Evolutionary conservation across 2,797 vertebrate species (phyloP).

Genomic region (Benthosema pterotum): DNA sequence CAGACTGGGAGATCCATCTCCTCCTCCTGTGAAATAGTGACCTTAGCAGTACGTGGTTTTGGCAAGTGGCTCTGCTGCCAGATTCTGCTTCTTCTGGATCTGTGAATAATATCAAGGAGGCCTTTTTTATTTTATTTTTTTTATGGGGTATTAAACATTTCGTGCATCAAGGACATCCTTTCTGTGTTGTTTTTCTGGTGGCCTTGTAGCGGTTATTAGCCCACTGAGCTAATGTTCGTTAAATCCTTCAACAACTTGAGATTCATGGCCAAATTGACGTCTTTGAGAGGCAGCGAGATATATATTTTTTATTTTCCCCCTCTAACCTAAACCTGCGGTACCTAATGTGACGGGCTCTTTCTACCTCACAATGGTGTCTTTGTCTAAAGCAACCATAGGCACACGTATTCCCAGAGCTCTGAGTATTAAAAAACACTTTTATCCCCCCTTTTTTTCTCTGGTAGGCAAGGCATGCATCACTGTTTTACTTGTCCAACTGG

Average conservation of each 20-base stretch:
- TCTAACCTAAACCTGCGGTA: neutral
- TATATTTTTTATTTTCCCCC: slow-evolving; percentile 5
- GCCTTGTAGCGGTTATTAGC: slow-evolving; percentile 16
- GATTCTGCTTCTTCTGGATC: slow-evolving; percentile 14
- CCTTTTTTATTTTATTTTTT: neutral
- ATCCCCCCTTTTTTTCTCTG: slow-evolving; percentile 29
- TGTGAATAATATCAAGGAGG: slow-evolving; percentile 26
- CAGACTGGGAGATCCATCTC: slow-evolving; percentile 25
- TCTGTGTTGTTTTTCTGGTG: slow-evolving; percentile 11
- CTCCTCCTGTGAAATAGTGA: slow-evolving; percentile 23
- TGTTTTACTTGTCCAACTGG: slow-evolving; percentile 46
- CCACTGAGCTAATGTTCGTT: slow-evolving; percentile 1
- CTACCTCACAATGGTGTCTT: slow-evolving; percentile 41
- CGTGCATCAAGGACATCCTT: slow-evolving; percentile 20
- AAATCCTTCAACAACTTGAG: slow-evolving; percentile 1
- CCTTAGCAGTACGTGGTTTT: slow-evolving; percentile 10
- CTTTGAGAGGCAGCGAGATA: slow-evolving; percentile 4
- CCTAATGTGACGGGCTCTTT: slow-evolving; percentile 15
- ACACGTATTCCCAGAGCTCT: slow-evolving; percentile 29
- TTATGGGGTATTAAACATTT: slow-evolving; percentile 18
- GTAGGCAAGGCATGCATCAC: slow-evolving; percentile 27
- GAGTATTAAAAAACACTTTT: slow-evolving; percentile 42
- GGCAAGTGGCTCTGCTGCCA: slow-evolving; percentile 11
- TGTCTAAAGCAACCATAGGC: slow-evolving; percentile 40
- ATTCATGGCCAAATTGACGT: slow-evolving; percentile 23